Evolutionary conservation across 2,888 invertebrate genomes (phyloP), one percentile per base, ranked within the genome.

Genomic region (Oscheius sp.): DNA sequence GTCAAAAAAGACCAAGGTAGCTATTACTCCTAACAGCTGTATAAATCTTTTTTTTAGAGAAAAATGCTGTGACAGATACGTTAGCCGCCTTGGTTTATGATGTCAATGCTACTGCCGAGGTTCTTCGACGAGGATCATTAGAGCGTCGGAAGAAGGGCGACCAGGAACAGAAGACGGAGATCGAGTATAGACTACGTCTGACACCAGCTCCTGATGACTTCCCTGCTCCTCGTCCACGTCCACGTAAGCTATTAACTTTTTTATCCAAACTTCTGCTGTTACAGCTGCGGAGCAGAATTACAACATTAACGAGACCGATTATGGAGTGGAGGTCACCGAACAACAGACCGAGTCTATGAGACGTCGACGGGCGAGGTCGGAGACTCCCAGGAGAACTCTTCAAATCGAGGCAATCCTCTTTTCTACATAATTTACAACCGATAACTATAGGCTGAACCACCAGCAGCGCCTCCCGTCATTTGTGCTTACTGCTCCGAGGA

Each of bases 21-120:
- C 18, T 2, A 46, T 27, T 49, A 12, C n/a, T 59, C 41, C 13
- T 46, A 9, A 9, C 9, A 41, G 13, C 49, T 49, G 49, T 41
- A 7, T 16, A 27, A 12, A 9, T 7, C 35, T 9, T 9, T 29
- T 18, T 59, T 83, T 23, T 87, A 78, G 89, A 76, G 27, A 78
- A 79, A 70, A 81, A 88, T 70, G 88, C 85, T 1, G 87, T 87
- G 1, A 83, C 82, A 6, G 88, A 88, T 75, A 88, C 88, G 2
- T 76, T 88, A 49, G 87, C 88, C 0, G 88, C 88, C 2, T 75
- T 88, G 27, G 88, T 87, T n/a, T 87, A 86, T 64, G 88, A 88
- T 69, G 87, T 88, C 16, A 87, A 87, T 66, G 88, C 88, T 6
- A 88, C 88, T 7, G 85, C 88, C 5, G 87, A 88, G 75, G 86